These are phyloP conservation scores for Ophion obscuratus DNA, from an alignment of 2,888 invertebrate species.

Conservation along the genomic window DNA sequence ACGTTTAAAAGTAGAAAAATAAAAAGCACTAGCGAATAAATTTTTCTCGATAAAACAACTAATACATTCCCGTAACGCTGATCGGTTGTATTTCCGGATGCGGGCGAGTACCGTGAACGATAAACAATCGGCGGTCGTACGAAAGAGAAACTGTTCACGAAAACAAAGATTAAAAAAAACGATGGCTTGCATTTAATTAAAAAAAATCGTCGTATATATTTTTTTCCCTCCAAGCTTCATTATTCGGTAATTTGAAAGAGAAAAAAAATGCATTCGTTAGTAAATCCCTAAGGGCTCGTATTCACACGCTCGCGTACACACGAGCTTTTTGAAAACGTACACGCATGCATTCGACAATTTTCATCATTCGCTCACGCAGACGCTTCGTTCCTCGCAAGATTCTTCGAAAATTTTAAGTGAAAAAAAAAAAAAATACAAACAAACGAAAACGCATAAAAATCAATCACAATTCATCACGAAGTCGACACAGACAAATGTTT, in stretches of 20 bases:
- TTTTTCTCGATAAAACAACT: neutral
- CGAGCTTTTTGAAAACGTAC: neutral
- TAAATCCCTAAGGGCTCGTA: conserved; percentile 37
- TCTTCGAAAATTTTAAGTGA: conserved; percentile 71
- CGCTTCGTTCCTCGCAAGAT: conserved; percentile 39
- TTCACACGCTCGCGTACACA: conserved; percentile 9
- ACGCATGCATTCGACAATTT: conserved; percentile 22
- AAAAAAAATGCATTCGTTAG: conserved; percentile 57
- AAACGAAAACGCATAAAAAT: conserved; percentile 70
- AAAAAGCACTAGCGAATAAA: too few relatives aligned
- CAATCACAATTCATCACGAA: conserved; percentile 76
- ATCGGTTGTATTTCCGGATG: neutral
- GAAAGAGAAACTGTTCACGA: conserved; percentile 10
- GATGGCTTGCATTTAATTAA: conserved; percentile 60
- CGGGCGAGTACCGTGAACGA: neutral
- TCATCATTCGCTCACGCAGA: conserved; percentile 36
- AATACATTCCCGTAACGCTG: neutral
- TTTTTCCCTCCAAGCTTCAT: conserved; percentile 54
- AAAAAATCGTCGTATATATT: conserved; percentile 57
- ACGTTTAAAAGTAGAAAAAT: too few relatives aligned
- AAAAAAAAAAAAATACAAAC: conserved; percentile 69
- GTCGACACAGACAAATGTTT: conserved; percentile 80
- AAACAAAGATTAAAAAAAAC: conserved; percentile 28
- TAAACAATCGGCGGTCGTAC: conserved; percentile 6
- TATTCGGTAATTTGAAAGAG: conserved; percentile 53